These are phyloP conservation scores for Zhuqinia jingwanae DNA, from an alignment of 2,888 invertebrate genomes.

Conservation along the genomic window DNA sequence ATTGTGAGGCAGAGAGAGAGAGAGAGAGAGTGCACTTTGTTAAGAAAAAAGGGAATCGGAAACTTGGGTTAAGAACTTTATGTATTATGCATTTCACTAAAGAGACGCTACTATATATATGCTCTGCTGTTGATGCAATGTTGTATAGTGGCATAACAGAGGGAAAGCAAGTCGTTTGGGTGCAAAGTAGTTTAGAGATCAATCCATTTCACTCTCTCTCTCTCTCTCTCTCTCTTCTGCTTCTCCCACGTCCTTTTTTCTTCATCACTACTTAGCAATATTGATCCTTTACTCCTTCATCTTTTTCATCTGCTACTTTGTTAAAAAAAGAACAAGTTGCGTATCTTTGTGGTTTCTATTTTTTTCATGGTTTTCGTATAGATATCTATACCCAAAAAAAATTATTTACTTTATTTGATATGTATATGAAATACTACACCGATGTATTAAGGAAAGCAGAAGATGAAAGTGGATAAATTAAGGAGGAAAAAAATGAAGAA, in stretches of 20 bases:
- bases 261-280: slow-evolving; percentile 54
- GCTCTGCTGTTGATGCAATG: too few relatives aligned
- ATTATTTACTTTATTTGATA: too few relatives aligned
- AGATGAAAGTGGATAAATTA: slow-evolving; percentile 18
- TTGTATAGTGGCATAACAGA: too few relatives aligned
- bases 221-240: too few relatives aligned
- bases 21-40: slow-evolving; percentile 26
- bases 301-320: neutral
- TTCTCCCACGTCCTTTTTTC: too few relatives aligned
- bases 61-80: slow-evolving; percentile 61
- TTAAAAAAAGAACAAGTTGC: neutral
- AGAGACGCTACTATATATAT: too few relatives aligned
- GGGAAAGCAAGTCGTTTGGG: slow-evolving; percentile 63
- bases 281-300: slow-evolving; percentile 49
- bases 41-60: too few relatives aligned
- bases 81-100: slow-evolving; percentile 70
- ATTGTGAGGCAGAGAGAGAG: neutral
- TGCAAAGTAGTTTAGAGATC: slow-evolving; percentile 73
- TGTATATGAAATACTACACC: too few relatives aligned
- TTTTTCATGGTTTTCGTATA: neutral
- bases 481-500: slow-evolving; percentile 32
- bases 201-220: slow-evolving; percentile 72
- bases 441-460: too few relatives aligned
- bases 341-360: neutral
- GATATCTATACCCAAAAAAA: too few relatives aligned